Percentiles rank a stretch among this genome's conserved stretches.
Evolutionary conservation across 2,888 invertebrate species (phyloP).

Genomic region (Omphaloscelis lunosa): DNA sequence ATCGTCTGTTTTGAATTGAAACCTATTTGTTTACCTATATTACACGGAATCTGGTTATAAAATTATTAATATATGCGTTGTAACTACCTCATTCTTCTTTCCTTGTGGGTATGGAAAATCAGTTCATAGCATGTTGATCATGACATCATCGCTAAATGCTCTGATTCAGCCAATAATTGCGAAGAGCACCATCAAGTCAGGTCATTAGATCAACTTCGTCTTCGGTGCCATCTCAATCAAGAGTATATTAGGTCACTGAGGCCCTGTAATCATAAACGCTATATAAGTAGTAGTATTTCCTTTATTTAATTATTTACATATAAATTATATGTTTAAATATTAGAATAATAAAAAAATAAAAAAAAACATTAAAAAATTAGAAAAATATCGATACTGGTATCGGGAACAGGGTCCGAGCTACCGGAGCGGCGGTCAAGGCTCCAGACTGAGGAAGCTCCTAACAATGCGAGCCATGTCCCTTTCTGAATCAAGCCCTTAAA

Average conservation of each 20-base stretch:
- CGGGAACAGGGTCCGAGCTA: too few species aligned
- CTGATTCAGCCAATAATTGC: slow-evolving; percentile 74
- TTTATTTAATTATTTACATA: too few species aligned
- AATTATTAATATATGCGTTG: slow-evolving; percentile 47
- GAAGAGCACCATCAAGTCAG: slow-evolving; percentile 64
- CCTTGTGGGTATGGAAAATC: slow-evolving; percentile 61
- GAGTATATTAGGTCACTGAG: slow-evolving; percentile 29
- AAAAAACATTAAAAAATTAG: too few species aligned
- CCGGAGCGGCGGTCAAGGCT: too few species aligned
- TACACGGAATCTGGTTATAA: slow-evolving; percentile 31
- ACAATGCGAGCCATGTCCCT: too few species aligned
- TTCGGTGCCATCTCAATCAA: slow-evolving; percentile 57
- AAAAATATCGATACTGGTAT: too few species aligned
- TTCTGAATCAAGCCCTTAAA: too few species aligned
- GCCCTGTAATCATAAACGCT: slow-evolving; percentile 7
- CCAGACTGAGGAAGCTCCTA: too few species aligned
- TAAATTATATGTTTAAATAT: too few species aligned
- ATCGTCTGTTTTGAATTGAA: slow-evolving; percentile 51
- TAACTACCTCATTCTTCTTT: slow-evolving; percentile 40
- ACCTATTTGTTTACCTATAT: slow-evolving; percentile 46
- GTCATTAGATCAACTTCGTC: slow-evolving; percentile 69
- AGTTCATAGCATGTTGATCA: slow-evolving; percentile 52
- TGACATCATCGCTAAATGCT: slow-evolving; percentile 78
- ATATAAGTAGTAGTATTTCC: neutral
- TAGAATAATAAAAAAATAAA: too few species aligned